A percentile compares a stretch with the other conserved stretches of the same genome.
These are phyloP conservation scores for Dioctria linearis DNA, from an alignment of 2,888 invertebrate genomes.

Conservation along the genomic window DNA sequence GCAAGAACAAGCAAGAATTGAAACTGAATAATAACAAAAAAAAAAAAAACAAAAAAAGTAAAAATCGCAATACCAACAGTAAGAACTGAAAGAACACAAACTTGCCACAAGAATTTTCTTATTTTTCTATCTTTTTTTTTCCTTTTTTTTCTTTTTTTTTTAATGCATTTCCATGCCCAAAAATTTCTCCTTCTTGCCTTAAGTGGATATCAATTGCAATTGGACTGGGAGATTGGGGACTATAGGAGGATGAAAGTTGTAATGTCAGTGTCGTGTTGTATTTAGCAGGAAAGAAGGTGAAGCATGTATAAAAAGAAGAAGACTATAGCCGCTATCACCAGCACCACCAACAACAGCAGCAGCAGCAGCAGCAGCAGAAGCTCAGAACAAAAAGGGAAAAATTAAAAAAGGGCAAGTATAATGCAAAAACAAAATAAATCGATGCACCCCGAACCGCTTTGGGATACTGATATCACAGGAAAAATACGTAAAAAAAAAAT, in stretches of 20 bases:
- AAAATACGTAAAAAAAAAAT: slow-evolving; percentile 25
- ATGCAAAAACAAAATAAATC: slow-evolving; percentile 45
- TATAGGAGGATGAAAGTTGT: background rate
- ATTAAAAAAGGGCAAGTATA: background rate
- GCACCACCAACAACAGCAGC: background rate
- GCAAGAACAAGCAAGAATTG: slow-evolving; percentile 28
- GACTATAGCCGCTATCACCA: background rate
- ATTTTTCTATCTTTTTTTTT: background rate
- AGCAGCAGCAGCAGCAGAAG: background rate
- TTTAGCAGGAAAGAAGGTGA: slow-evolving; percentile 8
- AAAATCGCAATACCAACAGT: background rate
- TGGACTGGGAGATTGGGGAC: slow-evolving; percentile 11
- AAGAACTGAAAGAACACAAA: background rate
- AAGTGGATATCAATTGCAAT: slow-evolving; percentile 51
- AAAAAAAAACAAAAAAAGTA: background rate
- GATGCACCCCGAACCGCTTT: slow-evolving; percentile 49
- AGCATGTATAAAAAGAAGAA: background rate
- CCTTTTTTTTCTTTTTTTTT: slow-evolving; percentile 15
- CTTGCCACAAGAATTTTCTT: slow-evolving; percentile 1
- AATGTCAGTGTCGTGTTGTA: slow-evolving; percentile 14
- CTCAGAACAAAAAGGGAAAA: too few species aligned
- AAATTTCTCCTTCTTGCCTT: slow-evolving; percentile 34
- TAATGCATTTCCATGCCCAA: slow-evolving; percentile 31
- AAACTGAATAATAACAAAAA: slow-evolving; percentile 16
- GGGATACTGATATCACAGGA: slow-evolving; percentile 38